Percentiles rank a stretch among this genome's conserved stretches.
These are phyloP conservation scores for Pyrrhosoma nymphula DNA, from an alignment of 2,888 invertebrate species.

Conservation along the genomic window DNA sequence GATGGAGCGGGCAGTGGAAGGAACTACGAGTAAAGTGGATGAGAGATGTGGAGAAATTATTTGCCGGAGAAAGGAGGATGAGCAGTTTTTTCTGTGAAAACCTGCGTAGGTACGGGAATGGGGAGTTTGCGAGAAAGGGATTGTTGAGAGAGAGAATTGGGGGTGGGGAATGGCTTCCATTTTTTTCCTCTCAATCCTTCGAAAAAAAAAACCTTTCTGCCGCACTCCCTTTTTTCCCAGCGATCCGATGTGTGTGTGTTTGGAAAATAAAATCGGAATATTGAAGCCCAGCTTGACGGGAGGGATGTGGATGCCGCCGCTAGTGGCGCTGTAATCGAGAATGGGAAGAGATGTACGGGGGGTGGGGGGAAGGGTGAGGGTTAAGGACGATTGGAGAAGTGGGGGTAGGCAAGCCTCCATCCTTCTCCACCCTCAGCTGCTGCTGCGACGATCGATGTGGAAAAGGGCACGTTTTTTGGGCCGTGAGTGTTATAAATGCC, in stretches of 20 bases:
- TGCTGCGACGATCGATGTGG: background rate
- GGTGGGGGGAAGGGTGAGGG: background rate
- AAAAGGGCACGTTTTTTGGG: background rate
- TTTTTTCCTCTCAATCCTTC: background rate
- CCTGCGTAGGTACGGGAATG: background rate
- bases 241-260: background rate
- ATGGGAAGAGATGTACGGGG: background rate
- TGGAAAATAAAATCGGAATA: slow-evolving; percentile 32
- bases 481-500: slow-evolving; percentile 9
- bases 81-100: background rate
- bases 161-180: background rate
- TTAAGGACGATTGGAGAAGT: no score
- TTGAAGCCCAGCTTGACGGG: slow-evolving; percentile 12
- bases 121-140: background rate
- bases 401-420: no score
- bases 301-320: background rate
- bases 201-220: background rate
- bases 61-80: background rate
- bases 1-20: background rate
- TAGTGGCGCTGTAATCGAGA: slow-evolving; percentile 16
- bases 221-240: background rate
- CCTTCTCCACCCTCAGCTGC: background rate
- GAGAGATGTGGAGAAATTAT: background rate
- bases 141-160: background rate
- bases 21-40: background rate